These are phyloP conservation scores for Lottia scabra DNA, from an alignment of 2,888 invertebrate species.

Conservation along the genomic window DNA sequence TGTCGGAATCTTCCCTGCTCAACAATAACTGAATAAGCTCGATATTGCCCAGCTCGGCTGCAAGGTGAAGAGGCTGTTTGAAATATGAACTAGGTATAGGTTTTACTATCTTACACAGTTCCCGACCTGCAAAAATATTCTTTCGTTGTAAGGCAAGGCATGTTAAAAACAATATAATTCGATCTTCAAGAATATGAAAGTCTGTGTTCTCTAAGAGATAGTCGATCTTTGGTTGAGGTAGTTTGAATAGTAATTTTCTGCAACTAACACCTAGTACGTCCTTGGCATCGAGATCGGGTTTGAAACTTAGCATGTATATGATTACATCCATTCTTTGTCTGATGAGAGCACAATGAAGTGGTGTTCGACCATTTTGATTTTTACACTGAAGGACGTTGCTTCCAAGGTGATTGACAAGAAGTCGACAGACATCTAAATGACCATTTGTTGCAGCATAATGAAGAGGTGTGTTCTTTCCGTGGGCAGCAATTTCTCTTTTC, in stretches of 20 bases:
- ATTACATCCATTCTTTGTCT: slow-evolving; percentile 19
- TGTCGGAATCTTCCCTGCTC: not conserved
- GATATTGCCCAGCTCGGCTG: slow-evolving; percentile 29
- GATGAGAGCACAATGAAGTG: slow-evolving; percentile 37
- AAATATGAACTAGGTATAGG: slow-evolving; percentile 21
- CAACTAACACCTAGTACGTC: slow-evolving; percentile 36
- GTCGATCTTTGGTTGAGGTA: slow-evolving; percentile 18
- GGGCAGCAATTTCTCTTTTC: too few species aligned
- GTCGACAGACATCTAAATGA: slow-evolving; percentile 31
- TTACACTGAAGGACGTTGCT: slow-evolving; percentile 28
- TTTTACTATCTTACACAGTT: slow-evolving; percentile 19
- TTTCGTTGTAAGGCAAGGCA: slow-evolving; percentile 19
- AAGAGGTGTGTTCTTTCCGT: slow-evolving; percentile 24
- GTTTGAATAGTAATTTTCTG: slow-evolving; percentile 25
- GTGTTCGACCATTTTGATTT: slow-evolving; percentile 28
- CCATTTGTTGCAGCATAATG: slow-evolving; percentile 39
- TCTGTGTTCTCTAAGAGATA: slow-evolving; percentile 29
- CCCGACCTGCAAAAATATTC: slow-evolving; percentile 12
- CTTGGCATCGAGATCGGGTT: slow-evolving; percentile 27
- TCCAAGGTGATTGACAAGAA: slow-evolving; percentile 34
- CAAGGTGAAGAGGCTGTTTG: slow-evolving; percentile 27
- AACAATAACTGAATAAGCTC: slow-evolving; percentile 23
- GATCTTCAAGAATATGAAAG: slow-evolving; percentile 25
- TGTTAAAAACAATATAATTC: slow-evolving; percentile 22
- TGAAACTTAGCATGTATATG: slow-evolving; percentile 35